Evolutionary conservation across 2,797 vertebrate species (phyloP), one percentile per base, ranked within the genome.

Genomic region (Ispidina lecontei): DNA sequence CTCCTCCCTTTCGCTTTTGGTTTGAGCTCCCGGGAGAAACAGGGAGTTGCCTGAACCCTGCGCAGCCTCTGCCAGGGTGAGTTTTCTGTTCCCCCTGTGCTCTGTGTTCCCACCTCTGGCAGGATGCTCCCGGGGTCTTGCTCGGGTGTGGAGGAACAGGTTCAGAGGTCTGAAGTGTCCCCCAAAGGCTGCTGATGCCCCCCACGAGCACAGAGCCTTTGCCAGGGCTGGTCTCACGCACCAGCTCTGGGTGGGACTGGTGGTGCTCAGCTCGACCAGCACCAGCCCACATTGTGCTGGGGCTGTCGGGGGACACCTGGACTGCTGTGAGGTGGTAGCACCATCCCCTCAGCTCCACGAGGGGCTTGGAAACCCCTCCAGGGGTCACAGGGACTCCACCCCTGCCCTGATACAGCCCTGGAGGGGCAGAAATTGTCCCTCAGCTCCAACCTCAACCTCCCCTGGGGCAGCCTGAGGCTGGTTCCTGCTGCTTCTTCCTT

Each of bases 211-310:
- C 44, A 10, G 63, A 51, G 70, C 58, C 4, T 52, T 11, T 25
- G 10, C 23, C 59, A 1, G 19, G 5, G 56, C 26, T 29, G 35
- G 11, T 18, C 37, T 9, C 46, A 1, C 0, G 3, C 11, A 2
- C 17, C 1, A 4, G 64, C 49, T 69, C 41, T 1, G 21, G 41
- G 2, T 0, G 5, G 39, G n/a, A 63, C n/a, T 44, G 37, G 28
- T 68, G 63, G 17, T 47, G 90, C 67, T 62, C 22, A 2, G 9
- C 0, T 28, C 2, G 0, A 7, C 22, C 70, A 7, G 17, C 8
- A 19, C 5, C 35, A 7, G 35, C 56, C 37, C 49, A 7, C 23
- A 5, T 20, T 0, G 2, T 1, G 31, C 13, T 3, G 4, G 49
- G 43, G 65, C 20, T n/a, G 49, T 2, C 10, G 0, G 19, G 41